phyloP scores from a whole-genome alignment of 1,140 invertebrate species.

The Aphelenchoides fujianensis region DNA sequence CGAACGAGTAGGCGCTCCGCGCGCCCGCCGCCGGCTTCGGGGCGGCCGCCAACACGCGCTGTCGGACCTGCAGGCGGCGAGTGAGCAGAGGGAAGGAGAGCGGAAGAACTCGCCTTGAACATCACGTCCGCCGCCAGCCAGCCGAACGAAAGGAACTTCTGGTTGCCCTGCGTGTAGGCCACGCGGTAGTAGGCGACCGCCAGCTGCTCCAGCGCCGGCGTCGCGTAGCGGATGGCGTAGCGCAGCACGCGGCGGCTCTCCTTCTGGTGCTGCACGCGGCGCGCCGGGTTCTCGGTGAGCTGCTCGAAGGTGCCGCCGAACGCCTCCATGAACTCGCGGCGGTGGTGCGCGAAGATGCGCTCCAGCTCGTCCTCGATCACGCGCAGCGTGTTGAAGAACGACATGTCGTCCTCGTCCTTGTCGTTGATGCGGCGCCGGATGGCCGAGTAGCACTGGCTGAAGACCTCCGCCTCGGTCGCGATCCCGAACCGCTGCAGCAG shows the following conservation, averaged over 20 bases:
- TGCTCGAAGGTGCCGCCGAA: conserved; percentile 24
- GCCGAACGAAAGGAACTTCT: conserved; percentile 38
- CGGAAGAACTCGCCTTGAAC: conserved; percentile 21
- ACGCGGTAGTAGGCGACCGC: conserved; percentile 38
- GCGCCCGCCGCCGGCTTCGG: not conserved
- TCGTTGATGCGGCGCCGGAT: conserved; percentile 34
- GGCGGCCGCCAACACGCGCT: not conserved
- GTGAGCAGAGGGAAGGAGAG: conserved; percentile 1
- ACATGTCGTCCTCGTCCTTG: conserved; percentile 43
- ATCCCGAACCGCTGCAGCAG: conserved; percentile 55
- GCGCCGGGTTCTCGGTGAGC: not conserved
- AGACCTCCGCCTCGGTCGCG: conserved; percentile 46
- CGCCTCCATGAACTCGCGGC: conserved; percentile 28
- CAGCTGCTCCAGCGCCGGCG: conserved; percentile 32
- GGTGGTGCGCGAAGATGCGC: conserved; percentile 22
- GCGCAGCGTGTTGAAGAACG: conserved; percentile 43
- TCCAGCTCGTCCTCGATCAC: conserved; percentile 38
- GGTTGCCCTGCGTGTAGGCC: conserved; percentile 22
- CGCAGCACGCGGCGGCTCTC: conserved; percentile 11
- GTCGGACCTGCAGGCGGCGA: conserved; percentile 22
- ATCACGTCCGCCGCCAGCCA: conserved; percentile 46
- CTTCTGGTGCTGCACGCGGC: not conserved
- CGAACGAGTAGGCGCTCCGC: not conserved
- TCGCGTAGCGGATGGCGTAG: conserved; percentile 21
- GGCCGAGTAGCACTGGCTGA: conserved; percentile 35